Base-by-base conservation (phyloP, 2,888 invertebrate genomes). In the Diarsia rubi region DNA sequence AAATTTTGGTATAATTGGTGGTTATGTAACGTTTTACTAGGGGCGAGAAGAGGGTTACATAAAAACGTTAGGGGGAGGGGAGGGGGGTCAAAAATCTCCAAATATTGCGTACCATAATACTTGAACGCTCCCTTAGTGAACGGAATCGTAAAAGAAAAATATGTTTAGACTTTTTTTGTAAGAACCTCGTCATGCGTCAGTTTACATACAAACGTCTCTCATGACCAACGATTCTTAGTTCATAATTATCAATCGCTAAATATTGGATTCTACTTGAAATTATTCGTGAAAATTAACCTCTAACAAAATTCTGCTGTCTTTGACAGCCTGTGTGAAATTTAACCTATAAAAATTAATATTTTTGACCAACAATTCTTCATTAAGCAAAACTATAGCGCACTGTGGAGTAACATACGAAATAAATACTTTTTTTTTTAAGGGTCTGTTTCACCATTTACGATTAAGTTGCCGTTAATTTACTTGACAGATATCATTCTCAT, bases 321-420 rank as follows among this genome's bases (percentile, higher is more conserved):
- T 78, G 12, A 68, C 12, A 3, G 12, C 16, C 24, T 9, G 16
- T 60, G 21, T 12, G 12, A 27, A 27, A 21, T 0, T 5, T 57
- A 14, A 65, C 27, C 21, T 54, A 4, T 11, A 16, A 42, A 49
- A 60, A 27, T 12, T 12, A n/a, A 6, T 12, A 12, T 24, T 14
- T 12, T 45, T 60, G 24, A 31, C 24, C 19, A 31, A 52, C 31
- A 27, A 60, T 9, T 52, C 19, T 67, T 68, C 45, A 60, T 45
- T 60, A 21, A 74, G 45, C 24, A 42, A 75, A 75, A 47, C 44
- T 45, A 4, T 11, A 11, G 8, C 24, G 19, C n/a, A 66, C 9
- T 42, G 9, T 8, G 3, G 2, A 31, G 49, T 21, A 44, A 12
- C 37, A 12, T 31, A 37, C 2, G 4, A 16, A 59, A 64, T n/a